Evolutionary conservation across 2,797 vertebrate genomes (phyloP).

Genomic region (Iguana delicatissima): DNA sequence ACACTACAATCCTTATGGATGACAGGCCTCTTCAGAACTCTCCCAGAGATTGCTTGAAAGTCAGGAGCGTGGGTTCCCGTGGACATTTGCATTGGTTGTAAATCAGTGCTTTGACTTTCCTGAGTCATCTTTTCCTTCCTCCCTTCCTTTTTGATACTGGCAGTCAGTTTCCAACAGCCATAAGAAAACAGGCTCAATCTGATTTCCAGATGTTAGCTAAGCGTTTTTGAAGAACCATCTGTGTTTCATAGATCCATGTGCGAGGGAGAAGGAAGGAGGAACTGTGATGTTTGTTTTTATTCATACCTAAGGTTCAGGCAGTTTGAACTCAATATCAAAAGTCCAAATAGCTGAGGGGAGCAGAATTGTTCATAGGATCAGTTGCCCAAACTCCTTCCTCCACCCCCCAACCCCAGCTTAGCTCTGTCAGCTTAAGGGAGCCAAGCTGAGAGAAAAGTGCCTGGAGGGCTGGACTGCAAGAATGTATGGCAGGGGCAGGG

Average conservation of each 20-base stretch:
- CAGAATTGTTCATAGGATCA: neutral
- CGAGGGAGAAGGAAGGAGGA: no score
- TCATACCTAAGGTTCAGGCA: neutral
- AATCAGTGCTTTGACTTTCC: neutral
- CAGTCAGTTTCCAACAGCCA: neutral
- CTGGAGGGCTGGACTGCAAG: neutral
- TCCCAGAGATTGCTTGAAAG: neutral
- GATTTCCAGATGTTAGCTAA: neutral
- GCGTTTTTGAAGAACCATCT: neutral
- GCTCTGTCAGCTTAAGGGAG: neutral
- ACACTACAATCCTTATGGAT: neutral
- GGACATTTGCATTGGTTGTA: neutral
- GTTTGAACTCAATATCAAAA: neutral
- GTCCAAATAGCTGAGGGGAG: neutral
- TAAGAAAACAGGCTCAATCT: neutral
- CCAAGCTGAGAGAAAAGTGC: no score
- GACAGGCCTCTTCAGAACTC: neutral
- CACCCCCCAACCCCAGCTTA: no score
- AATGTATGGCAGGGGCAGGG: neutral
- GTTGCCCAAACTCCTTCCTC: neutral
- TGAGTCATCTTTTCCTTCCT: no score
- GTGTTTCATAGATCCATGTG: no score
- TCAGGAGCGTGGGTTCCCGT: neutral
- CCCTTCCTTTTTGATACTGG: neutral
- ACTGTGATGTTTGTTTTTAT: neutral